Evolutionary conservation across 2,888 invertebrate genomes (phyloP).

Genomic region (Caenorhabditis doughertyi): DNA sequence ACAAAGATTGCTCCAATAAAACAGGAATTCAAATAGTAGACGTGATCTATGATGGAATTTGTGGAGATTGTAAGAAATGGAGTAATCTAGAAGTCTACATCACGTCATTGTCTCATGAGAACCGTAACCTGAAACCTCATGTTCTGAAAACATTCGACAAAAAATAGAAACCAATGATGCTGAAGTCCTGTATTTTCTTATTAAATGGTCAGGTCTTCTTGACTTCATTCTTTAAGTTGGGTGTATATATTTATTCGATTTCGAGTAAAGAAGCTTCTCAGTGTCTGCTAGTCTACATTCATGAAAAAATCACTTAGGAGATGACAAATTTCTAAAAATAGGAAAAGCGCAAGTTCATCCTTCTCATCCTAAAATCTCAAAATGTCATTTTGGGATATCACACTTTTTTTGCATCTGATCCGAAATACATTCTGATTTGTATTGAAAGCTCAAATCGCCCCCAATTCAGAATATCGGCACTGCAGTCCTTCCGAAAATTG

Average conservation of each 20-base stretch:
- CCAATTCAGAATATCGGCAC: not conserved
- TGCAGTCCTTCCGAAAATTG: no score
- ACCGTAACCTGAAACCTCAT: slow-evolving; percentile 4
- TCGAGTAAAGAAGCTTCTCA: no score
- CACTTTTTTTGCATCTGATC: not conserved
- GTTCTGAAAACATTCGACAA: not conserved
- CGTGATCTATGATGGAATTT: slow-evolving; percentile 36
- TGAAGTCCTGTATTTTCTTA: not conserved
- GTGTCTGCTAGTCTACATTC: no score
- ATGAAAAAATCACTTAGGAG: not conserved
- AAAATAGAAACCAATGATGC: slow-evolving; percentile 8
- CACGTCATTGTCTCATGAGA: slow-evolving; percentile 24
- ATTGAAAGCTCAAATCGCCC: not conserved
- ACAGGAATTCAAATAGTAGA: slow-evolving; percentile 35
- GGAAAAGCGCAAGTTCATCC: not conserved
- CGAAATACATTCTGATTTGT: not conserved
- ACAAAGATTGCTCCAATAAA: slow-evolving; percentile 41
- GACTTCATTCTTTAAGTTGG: no score
- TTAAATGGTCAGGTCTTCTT: not conserved
- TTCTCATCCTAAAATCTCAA: not conserved
- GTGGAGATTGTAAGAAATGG: slow-evolving; percentile 27
- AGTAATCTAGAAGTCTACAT: not conserved
- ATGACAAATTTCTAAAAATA: not conserved
- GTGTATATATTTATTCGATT: no score
- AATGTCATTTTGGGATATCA: not conserved